Percentiles rank a stretch among this genome's conserved stretches.
phyloP scores from a whole-genome alignment of 2,888 invertebrate genomes.

The Drosophila acutilabella region DNA sequence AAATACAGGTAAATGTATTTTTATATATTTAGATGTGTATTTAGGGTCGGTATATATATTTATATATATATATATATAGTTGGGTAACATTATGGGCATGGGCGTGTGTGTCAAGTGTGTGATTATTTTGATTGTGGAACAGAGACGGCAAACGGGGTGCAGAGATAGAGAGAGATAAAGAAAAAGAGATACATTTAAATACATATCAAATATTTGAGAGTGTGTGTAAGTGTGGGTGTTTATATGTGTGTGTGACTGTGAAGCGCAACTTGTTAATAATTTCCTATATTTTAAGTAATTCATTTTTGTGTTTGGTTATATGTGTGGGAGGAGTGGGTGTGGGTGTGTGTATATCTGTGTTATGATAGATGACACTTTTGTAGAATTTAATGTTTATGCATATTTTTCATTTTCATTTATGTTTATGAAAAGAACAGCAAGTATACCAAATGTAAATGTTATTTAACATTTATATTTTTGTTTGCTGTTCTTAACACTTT shows the following conservation, averaged over 20 bases:
- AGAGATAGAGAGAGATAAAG: constrained; percentile 36
- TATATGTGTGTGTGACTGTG: constrained; percentile 35
- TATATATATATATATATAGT: constrained; percentile 6
- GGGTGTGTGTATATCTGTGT: constrained; percentile 39
- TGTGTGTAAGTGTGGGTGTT: constrained; percentile 22
- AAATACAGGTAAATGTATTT: constrained; percentile 10
- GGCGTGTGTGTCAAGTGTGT: constrained; percentile 33
- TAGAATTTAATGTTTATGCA: constrained; percentile 59
- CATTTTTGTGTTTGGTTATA: constrained; percentile 8
- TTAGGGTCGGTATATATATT: constrained; percentile 1
- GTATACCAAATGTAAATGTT: constrained; percentile 1
- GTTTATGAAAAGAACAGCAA: constrained; percentile 25
- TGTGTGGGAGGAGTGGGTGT: constrained; percentile 29
- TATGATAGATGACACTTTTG: constrained; percentile 66
- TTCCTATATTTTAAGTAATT: neutral
- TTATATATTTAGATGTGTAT: constrained; percentile 2
- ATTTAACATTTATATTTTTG: neutral
- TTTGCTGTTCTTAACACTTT: constrained; percentile 12
- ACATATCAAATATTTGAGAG: constrained; percentile 39
- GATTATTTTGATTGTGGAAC: constrained; percentile 33
- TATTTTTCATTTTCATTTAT: constrained; percentile 23
- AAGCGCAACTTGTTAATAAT: constrained; percentile 54
- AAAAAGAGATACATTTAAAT: constrained; percentile 33
- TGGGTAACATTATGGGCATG: constrained; percentile 45
- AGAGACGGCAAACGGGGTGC: constrained; percentile 40